Percentiles rank a stretch among this genome's conserved stretches.
These are phyloP conservation scores for Halcyon badia DNA, from an alignment of 2,797 vertebrate species.

Conservation along the genomic window DNA sequence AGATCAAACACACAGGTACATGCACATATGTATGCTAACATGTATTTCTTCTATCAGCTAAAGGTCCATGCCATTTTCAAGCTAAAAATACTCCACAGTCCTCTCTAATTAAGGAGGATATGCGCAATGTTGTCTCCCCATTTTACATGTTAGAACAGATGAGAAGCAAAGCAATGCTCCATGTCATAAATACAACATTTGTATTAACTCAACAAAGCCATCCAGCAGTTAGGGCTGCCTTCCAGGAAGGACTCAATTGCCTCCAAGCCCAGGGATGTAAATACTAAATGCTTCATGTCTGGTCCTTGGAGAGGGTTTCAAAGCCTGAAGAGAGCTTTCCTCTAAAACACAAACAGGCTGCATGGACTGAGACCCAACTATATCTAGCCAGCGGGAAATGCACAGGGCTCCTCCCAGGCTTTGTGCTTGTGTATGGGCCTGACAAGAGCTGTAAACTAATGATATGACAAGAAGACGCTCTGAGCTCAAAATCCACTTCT, in stretches of 20 bases:
- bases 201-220: neutral
- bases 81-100: neutral
- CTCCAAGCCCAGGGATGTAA: neutral
- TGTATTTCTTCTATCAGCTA: neutral
- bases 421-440: rapidly evolving
- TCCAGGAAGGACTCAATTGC: neutral
- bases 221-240: neutral
- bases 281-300: neutral
- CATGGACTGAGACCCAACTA: rapidly evolving
- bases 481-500: neutral
- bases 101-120: neutral
- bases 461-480: neutral
- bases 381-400: neutral
- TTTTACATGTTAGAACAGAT: neutral
- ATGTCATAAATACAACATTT: rapidly evolving
- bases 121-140: neutral
- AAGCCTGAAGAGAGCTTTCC: neutral
- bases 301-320: neutral
- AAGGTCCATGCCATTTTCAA: neutral
- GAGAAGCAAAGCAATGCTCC: neutral
- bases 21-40: neutral
- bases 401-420: neutral
- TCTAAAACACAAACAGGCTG: neutral
- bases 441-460: neutral
- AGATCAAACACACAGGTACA: rapidly evolving